Base-by-base conservation (phyloP, 2,888 invertebrate species). In the Catocala nupta region DNA sequence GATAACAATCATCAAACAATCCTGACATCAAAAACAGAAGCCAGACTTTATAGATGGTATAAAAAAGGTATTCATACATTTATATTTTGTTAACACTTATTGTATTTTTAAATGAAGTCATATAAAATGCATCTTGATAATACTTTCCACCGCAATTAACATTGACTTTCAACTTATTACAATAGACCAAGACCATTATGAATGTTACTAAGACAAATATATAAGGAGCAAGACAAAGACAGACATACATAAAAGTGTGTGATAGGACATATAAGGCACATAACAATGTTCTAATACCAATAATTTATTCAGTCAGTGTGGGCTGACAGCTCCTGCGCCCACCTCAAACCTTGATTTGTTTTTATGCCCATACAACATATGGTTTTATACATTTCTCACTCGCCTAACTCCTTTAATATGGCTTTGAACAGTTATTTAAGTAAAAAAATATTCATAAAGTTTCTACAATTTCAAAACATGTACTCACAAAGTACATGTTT, bases 261-360 rank as follows among this genome's bases (percentile, higher is more conserved):
- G 80, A 85, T 88, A 87, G 86, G 86, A 86, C 89, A 86, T 78
- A 85, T 88, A 87, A 81, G 87, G 88, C 82, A 84, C 86, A 86
- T 84, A 86, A 90, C 91, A 91, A 89, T 91, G 91, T 91, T 90
- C 89, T 85, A 88, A 88, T 83, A 78, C 72, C 82, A 90, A 90
- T 93, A 92, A 93, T 91, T 90, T 93, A 94, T 93, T 92, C 93
- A 85, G 75, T 65, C 59, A 83, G 92, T 93, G 93, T 93, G 93
- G 93, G 93, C 82, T 82, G 92, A 71, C 75, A 83, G 79, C 82
- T 82, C 78, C 86, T 75, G 88, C 92, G 86, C 93, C 93, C 93
- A 94, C 93, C 77, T 81, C 78, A 87, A 86, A 83, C 92, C 93
- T 93, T 93, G 93, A 87, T 85, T 85, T 82, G 78, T 82, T 78